phyloP scores from a whole-genome alignment of 2,888 invertebrate species.

The Pristionchus exspectatus region DNA sequence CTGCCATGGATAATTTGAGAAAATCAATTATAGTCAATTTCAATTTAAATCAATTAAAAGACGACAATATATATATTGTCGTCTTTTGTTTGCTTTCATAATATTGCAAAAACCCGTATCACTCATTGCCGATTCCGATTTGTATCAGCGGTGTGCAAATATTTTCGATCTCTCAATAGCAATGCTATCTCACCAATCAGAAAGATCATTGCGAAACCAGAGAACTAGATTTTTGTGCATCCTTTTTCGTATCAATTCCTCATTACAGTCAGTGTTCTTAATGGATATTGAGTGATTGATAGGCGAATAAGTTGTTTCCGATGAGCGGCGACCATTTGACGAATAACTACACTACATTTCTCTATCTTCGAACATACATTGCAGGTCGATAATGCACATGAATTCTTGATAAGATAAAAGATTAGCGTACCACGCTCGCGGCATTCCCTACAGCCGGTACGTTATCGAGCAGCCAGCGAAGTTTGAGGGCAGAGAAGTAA shows the following conservation, averaged over 20 bases:
- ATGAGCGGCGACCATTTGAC: neutral
- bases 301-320: neutral
- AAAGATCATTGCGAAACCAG: too few relatives aligned
- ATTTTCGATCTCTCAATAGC: too few relatives aligned
- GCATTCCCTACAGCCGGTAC: conserved; percentile 88
- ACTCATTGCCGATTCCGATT: too few relatives aligned
- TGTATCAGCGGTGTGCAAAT: too few relatives aligned
- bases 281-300: neutral
- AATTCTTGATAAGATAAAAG: neutral
- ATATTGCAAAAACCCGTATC: too few relatives aligned
- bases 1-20: too few relatives aligned
- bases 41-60: neutral
- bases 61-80: neutral
- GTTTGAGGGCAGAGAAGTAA: conserved; percentile 92
- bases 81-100: neutral
- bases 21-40: too few relatives aligned
- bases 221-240: too few relatives aligned
- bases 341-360: neutral
- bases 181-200: too few relatives aligned
- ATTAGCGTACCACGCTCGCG: conserved; percentile 84
- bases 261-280: too few relatives aligned
- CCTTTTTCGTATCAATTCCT: too few relatives aligned
- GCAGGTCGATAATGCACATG: neutral
- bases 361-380: neutral
- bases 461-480: conserved; percentile 95